Conservation (phyloP, 2,113 vertebrate genomes). For the Dryoscopus gambensis region DNA sequence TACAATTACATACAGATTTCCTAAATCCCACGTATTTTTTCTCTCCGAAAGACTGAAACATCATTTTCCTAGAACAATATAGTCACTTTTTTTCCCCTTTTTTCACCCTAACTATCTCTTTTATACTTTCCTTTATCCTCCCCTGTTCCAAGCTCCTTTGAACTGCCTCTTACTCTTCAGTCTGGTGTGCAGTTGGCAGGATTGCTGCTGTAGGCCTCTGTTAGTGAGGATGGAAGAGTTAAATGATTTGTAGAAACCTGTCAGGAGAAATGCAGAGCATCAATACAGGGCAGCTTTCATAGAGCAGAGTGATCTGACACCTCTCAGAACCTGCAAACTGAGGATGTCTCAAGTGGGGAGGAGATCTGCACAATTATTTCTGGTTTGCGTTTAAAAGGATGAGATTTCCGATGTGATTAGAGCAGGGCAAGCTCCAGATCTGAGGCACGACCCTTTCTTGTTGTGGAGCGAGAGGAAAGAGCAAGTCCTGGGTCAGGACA, state of each 20-base stretch:
- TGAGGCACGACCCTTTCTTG: not conserved
- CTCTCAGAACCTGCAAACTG: not conserved
- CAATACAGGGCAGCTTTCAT: not conserved
- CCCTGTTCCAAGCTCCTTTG: not conserved
- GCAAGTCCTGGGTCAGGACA: not conserved
- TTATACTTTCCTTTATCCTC: not conserved
- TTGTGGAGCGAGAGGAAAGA: not conserved
- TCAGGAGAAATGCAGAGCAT: not conserved
- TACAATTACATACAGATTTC: not conserved
- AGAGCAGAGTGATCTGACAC: not conserved
- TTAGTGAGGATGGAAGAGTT: not conserved
- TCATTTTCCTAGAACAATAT: not conserved
- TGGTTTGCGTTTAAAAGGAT: not conserved
- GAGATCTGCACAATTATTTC: not conserved
- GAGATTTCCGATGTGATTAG: not conserved
- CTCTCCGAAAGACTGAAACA: not conserved
- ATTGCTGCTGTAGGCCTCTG: not conserved
- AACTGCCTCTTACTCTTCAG: not conserved
- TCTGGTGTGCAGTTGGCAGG: not conserved
- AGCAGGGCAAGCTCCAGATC: not conserved
- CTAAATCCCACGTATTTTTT: not conserved
- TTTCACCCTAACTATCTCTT: accelerated
- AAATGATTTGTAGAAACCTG: not conserved
- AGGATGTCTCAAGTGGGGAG: too few relatives aligned
- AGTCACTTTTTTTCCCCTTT: not conserved